Conservation (phyloP, 2,888 invertebrate species). For the Metalampra italica region DNA sequence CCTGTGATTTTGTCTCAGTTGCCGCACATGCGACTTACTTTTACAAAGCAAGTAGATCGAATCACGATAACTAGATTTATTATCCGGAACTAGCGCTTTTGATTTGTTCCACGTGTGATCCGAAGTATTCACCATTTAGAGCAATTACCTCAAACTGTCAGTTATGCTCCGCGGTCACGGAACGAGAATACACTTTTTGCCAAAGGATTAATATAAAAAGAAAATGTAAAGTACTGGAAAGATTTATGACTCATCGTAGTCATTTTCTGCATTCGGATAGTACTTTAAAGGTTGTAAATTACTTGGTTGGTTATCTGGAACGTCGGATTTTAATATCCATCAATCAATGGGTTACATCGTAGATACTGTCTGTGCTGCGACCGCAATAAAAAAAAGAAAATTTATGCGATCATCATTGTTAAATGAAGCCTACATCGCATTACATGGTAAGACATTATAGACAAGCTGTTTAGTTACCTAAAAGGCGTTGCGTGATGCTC, state of each 20-base stretch:
- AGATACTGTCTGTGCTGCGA: not conserved
- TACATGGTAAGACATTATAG: constrained; percentile 37
- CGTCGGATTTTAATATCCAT: constrained; percentile 1
- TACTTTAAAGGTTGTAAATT: constrained; percentile 2
- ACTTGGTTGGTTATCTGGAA: constrained; percentile 4
- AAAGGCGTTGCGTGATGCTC: constrained; percentile 60
- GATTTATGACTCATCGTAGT: constrained; percentile 4
- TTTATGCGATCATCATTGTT: constrained; percentile 11
- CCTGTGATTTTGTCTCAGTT: not conserved
- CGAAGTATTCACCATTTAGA: constrained; percentile 53
- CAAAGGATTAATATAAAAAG: constrained; percentile 18
- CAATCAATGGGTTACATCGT: constrained; percentile 3
- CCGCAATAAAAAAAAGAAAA: constrained; percentile 1
- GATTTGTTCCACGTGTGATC: constrained; percentile 58
- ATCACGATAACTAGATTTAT: constrained; percentile 45
- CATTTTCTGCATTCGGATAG: not conserved
- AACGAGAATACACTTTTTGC: constrained; percentile 23
- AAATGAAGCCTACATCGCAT: constrained; percentile 18
- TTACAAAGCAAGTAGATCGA: constrained; percentile 53
- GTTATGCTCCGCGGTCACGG: constrained; percentile 59
- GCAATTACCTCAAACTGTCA: constrained; percentile 33
- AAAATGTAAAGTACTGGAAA: constrained; percentile 10
- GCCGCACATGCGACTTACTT: constrained; percentile 37
- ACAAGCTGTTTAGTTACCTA: constrained; percentile 51
- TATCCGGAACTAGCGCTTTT: constrained; percentile 52